These are phyloP conservation scores for Xanthia icteritia DNA, from an alignment of 2,888 invertebrate species.

Conservation along the genomic window DNA sequence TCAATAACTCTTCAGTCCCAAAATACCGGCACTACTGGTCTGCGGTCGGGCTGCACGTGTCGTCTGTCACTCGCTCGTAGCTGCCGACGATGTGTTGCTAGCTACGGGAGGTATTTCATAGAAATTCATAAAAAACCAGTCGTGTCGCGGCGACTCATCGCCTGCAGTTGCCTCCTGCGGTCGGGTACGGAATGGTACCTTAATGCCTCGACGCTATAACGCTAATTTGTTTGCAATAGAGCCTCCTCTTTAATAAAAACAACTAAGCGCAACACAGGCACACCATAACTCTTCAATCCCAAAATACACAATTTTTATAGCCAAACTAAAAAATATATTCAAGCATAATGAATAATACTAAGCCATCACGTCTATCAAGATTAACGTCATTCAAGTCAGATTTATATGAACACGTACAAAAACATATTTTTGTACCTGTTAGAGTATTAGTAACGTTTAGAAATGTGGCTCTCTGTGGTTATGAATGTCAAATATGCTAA, in stretches of 20 bases:
- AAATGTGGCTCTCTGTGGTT: slow-evolving; percentile 57
- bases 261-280: neutral
- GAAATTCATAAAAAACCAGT: too few species aligned
- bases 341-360: slow-evolving; percentile 67
- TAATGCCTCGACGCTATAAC: too few species aligned
- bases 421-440: slow-evolving; percentile 68
- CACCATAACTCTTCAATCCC: slow-evolving; percentile 28
- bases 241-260: neutral
- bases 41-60: too few species aligned
- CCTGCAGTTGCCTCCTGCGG: too few species aligned
- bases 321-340: slow-evolving; percentile 60
- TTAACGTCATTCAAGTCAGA: slow-evolving; percentile 69
- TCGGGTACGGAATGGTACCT: too few species aligned
- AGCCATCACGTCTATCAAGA: slow-evolving; percentile 69
- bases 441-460: slow-evolving; percentile 61
- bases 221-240: neutral
- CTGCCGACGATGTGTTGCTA: too few species aligned
- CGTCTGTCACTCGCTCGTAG: too few species aligned
- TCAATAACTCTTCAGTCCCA: too few species aligned
- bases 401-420: slow-evolving; percentile 68
- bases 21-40: too few species aligned
- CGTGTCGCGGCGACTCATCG: too few species aligned
- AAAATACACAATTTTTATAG: slow-evolving; percentile 58
- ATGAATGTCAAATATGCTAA: slow-evolving; percentile 62
- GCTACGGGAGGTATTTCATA: too few species aligned